Evolutionary conservation across 2,888 invertebrate species (phyloP).

Genomic region (Drosophila histrio): DNA sequence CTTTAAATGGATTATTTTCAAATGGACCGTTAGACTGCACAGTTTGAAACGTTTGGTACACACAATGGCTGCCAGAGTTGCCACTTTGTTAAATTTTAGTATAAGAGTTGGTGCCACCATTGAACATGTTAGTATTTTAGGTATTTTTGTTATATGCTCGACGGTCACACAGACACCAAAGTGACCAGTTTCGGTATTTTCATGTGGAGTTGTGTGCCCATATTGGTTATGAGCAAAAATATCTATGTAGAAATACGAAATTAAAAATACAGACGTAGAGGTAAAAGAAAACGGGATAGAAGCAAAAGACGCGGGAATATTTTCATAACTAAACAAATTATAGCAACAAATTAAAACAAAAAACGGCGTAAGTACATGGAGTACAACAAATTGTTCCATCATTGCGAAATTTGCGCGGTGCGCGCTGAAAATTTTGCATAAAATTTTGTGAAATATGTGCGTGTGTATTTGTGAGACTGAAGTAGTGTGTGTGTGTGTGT

Average conservation of each 20-base stretch:
- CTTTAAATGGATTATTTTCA: neutral
- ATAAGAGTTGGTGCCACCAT: neutral
- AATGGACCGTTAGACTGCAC: neutral
- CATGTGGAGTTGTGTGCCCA: conserved; percentile 43
- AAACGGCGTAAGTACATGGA: conserved; percentile 77
- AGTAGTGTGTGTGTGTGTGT: conserved; percentile 23
- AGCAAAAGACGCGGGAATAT: conserved; percentile 72
- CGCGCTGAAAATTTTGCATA: conserved; percentile 68
- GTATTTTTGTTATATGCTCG: conserved; percentile 18
- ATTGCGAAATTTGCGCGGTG: conserved; percentile 46
- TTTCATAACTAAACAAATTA: conserved; percentile 54
- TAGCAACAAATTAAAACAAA: conserved; percentile 59
- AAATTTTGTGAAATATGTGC: conserved; percentile 61
- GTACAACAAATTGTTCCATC: conserved; percentile 9
- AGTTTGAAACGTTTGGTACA: neutral
- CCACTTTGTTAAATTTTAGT: conserved; percentile 17
- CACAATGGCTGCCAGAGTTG: neutral
- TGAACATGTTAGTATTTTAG: conserved; percentile 21
- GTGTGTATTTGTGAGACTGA: conserved; percentile 34
- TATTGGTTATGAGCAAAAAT: conserved; percentile 48
- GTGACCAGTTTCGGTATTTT: conserved; percentile 44
- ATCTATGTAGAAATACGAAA: conserved; percentile 57
- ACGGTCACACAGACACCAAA: conserved; percentile 18
- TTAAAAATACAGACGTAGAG: conserved; percentile 58
- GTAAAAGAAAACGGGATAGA: conserved; percentile 63